Conservation (phyloP, 2,797 vertebrate genomes). For the Onychomys torridus region DNA sequence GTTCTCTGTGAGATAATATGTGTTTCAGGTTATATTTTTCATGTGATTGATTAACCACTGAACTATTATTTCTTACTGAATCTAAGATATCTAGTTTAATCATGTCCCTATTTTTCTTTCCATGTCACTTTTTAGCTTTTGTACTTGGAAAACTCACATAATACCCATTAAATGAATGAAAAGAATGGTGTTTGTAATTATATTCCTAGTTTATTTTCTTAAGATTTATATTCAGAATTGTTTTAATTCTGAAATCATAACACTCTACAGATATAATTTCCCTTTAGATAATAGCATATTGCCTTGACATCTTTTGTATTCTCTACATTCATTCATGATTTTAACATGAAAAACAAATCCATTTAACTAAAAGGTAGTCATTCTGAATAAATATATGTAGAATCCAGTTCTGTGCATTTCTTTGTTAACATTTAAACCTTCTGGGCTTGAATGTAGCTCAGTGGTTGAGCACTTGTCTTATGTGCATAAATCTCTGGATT, state of each 20-base stretch:
- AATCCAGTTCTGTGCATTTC: constrained; percentile 46
- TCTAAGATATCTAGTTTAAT: neutral
- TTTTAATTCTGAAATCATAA: constrained; percentile 75
- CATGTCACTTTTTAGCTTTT: neutral
- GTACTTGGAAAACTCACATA: neutral
- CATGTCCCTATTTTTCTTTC: neutral
- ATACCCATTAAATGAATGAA: constrained; percentile 46
- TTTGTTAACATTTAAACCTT: neutral
- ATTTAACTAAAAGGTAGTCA: constrained; percentile 57
- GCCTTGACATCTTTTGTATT: constrained; percentile 69
- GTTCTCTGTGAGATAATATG: neutral
- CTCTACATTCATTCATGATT: constrained; percentile 61
- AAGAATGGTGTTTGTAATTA: constrained; percentile 67
- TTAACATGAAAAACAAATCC: constrained; percentile 68
- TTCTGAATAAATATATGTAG: constrained; percentile 37
- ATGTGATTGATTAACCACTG: neutral
- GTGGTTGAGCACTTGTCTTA: neutral
- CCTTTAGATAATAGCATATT: constrained; percentile 65
- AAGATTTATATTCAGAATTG: constrained; percentile 73
- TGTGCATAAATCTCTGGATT: neutral
- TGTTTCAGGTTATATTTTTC: neutral
- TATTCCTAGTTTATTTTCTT: constrained; percentile 51
- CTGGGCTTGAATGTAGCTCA: neutral
- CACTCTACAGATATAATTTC: constrained; percentile 70
- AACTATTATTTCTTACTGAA: neutral